Percentiles rank a stretch among this genome's conserved stretches.
These are phyloP conservation scores for Poeciliopsis presidionis DNA, from an alignment of 2,797 vertebrate species.

Conservation along the genomic window DNA sequence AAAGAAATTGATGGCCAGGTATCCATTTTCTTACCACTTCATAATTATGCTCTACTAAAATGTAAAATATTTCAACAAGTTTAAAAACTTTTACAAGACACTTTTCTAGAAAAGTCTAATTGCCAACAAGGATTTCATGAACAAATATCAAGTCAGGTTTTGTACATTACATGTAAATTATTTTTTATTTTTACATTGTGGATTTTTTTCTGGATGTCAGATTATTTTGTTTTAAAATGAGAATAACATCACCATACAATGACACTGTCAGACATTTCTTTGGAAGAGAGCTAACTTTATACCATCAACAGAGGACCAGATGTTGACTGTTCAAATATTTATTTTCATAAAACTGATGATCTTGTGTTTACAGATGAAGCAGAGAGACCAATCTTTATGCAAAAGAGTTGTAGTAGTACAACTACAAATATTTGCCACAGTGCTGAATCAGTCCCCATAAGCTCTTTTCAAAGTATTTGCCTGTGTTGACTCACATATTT, in stretches of 20 bases:
- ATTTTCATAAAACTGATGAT: conserved; percentile 19
- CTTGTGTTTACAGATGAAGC: conserved; percentile 31
- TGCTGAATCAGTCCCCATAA: conserved; percentile 31
- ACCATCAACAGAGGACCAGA: neutral
- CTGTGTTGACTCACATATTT: conserved; percentile 45
- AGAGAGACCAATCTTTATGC: conserved; percentile 14
- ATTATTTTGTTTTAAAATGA: neutral
- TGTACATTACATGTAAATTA: neutral
- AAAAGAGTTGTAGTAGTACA: conserved; percentile 14
- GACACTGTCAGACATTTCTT: neutral
- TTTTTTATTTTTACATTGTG: neutral
- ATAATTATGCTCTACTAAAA: neutral
- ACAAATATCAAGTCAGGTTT: neutral
- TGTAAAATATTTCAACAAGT: neutral
- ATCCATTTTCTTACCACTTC: neutral
- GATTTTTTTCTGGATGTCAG: neutral
- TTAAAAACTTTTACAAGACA: neutral
- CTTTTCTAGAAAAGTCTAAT: neutral
- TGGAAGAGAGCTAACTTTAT: neutral
- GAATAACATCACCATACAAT: neutral
- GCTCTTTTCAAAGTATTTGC: conserved; percentile 31
- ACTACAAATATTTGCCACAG: conserved; percentile 26
- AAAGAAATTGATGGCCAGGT: neutral
- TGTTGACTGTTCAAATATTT: conserved; percentile 8
- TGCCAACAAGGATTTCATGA: neutral